These are phyloP conservation scores for Pammene fasciana DNA, from an alignment of 2,888 invertebrate genomes.

Conservation along the genomic window DNA sequence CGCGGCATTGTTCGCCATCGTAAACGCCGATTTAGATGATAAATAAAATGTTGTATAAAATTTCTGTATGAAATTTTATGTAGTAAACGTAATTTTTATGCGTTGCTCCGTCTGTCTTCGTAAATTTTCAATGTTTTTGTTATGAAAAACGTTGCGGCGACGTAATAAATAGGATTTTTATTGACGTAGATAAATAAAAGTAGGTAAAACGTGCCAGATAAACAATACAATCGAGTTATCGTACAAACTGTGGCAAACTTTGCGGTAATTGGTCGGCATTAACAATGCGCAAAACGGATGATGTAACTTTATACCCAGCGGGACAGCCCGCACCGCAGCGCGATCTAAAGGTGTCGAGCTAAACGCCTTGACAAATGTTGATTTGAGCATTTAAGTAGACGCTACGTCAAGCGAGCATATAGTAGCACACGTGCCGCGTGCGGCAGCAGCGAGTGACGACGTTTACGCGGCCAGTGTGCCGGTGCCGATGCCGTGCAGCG, in stretches of 20 bases:
- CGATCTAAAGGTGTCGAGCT: slow-evolving; percentile 17
- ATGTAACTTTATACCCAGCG: slow-evolving; percentile 26
- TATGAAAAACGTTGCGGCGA: slow-evolving; percentile 42
- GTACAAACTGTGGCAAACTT: slow-evolving; percentile 31
- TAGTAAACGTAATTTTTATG: slow-evolving; percentile 43
- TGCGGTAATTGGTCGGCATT: slow-evolving; percentile 22
- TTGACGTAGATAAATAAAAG: slow-evolving; percentile 39
- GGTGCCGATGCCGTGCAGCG: background rate
- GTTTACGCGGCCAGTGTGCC: background rate
- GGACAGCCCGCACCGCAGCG: slow-evolving; percentile 14
- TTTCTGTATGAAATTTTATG: slow-evolving; percentile 48
- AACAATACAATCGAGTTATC: slow-evolving; percentile 25
- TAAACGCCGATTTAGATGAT: slow-evolving; percentile 83
- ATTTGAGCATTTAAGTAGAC: background rate
- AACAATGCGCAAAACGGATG: slow-evolving; percentile 31
- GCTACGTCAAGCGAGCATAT: background rate
- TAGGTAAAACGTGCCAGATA: slow-evolving; percentile 29
- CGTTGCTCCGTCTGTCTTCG: slow-evolving; percentile 40
- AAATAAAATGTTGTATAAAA: slow-evolving; percentile 80
- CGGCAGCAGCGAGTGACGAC: too few relatives aligned
- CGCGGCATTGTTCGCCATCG: slow-evolving; percentile 80
- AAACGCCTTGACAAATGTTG: background rate
- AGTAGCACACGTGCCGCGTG: background rate
- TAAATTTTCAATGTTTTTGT: slow-evolving; percentile 43
- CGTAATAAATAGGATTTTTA: slow-evolving; percentile 42